Percentiles rank a stretch among this genome's conserved stretches.
These are phyloP conservation scores for Graphium colonna DNA, from an alignment of 2,888 invertebrate genomes.

Conservation along the genomic window DNA sequence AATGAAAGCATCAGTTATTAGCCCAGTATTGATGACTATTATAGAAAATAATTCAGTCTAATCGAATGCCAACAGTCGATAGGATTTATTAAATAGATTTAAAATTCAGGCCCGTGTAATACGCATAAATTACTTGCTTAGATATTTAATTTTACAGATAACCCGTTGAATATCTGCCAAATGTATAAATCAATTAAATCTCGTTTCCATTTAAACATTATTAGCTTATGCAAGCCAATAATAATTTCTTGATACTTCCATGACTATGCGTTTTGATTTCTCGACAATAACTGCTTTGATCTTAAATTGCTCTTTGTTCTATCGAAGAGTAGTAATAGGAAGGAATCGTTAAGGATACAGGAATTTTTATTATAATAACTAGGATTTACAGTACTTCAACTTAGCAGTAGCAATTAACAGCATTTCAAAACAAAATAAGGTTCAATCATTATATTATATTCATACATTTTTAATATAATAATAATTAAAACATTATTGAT, in stretches of 20 bases:
- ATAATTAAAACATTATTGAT: too few species aligned
- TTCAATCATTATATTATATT: too few species aligned
- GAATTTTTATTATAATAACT: too few species aligned
- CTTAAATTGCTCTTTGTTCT: slow-evolving; percentile 16
- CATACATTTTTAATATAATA: too few species aligned
- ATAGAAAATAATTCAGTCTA: too few species aligned
- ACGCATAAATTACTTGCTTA: background rate
- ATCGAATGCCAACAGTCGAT: too few species aligned
- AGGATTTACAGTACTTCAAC: too few species aligned
- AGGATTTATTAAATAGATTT: background rate
- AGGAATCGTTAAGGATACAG: too few species aligned
- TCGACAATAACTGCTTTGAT: slow-evolving; percentile 10
- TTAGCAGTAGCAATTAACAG: too few species aligned
- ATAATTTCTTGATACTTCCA: slow-evolving; percentile 11
- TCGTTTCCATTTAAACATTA: slow-evolving; percentile 13
- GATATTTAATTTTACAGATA: background rate
- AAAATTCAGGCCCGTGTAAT: background rate
- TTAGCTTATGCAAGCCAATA: slow-evolving; percentile 4
- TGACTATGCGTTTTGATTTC: slow-evolving; percentile 12
- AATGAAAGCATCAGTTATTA: too few species aligned
- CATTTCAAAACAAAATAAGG: too few species aligned
- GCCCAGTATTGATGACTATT: too few species aligned
- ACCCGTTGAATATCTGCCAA: slow-evolving; percentile 14
- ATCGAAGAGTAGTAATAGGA: background rate
- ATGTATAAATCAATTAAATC: slow-evolving; percentile 6